These are phyloP conservation scores for Diadumene lineata DNA, from an alignment of 92 coral and sea anemone genomes.

Conservation along the genomic window DNA sequence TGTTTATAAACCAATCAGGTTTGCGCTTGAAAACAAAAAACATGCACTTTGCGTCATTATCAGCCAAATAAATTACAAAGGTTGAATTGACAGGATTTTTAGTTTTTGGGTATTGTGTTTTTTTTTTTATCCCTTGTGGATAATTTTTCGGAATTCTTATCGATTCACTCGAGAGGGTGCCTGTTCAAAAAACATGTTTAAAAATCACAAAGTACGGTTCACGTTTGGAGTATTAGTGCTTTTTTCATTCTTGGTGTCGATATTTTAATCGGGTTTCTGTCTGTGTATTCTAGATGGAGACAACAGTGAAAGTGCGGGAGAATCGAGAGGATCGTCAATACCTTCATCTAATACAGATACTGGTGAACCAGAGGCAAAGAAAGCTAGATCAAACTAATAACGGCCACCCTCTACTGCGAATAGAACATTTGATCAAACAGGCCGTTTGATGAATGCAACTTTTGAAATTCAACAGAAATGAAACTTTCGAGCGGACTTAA, in stretches of 20 bases:
- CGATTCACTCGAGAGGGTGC: too few species aligned
- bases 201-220: too few species aligned
- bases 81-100: too few species aligned
- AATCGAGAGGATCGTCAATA: slow-evolving; percentile 13
- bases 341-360: slow-evolving; percentile 19
- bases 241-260: too few species aligned
- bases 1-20: too few species aligned
- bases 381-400: background rate
- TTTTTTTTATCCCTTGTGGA: too few species aligned
- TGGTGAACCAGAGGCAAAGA: slow-evolving; percentile 48
- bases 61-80: too few species aligned
- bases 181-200: too few species aligned
- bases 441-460: background rate
- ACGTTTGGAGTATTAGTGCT: too few species aligned
- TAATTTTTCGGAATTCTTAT: too few species aligned
- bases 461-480: background rate
- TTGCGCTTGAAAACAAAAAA: too few species aligned
- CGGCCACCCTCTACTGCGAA: background rate
- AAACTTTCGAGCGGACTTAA: background rate
- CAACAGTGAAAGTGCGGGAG: background rate
- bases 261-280: background rate
- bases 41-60: too few species aligned
- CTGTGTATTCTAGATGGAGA: background rate
- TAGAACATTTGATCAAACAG: background rate
- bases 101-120: background rate